Conservation (phyloP, 2,888 invertebrate genomes). For the Conus canariensis region DNA sequence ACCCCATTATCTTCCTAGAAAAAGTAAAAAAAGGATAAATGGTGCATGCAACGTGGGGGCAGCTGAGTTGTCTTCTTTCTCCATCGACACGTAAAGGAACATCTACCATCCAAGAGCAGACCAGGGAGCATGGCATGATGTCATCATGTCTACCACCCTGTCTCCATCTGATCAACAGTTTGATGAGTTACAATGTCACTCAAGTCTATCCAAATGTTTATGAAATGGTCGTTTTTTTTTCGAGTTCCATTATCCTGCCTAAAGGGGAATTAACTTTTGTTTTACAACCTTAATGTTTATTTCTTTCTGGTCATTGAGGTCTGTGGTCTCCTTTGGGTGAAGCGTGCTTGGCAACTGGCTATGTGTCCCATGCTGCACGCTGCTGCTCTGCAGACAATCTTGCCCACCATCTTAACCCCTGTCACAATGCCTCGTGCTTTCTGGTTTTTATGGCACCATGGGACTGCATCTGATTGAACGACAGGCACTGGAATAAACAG, state of each 20-base stretch:
- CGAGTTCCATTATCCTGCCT: neutral
- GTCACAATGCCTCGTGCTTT: neutral
- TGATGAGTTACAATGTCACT: neutral
- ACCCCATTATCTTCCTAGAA: no score
- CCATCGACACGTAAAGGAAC: no score
- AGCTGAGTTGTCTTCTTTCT: no score
- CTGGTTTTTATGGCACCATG: neutral
- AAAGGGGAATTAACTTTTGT: neutral
- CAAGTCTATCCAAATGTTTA: neutral
- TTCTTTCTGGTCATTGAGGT: no score
- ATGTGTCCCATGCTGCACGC: neutral
- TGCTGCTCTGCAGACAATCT: neutral
- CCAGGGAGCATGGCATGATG: no score
- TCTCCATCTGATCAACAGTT: neutral
- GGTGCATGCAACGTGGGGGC: no score
- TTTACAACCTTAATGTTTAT: neutral
- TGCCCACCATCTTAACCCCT: neutral
- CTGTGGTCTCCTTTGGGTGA: no score
- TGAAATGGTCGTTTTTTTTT: neutral
- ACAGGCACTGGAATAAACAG: no score
- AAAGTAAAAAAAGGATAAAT: no score
- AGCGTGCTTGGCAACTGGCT: neutral
- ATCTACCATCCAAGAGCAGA: no score
- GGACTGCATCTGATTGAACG: no score
- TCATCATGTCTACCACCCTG: neutral